Conservation (phyloP, 2,113 vertebrate species). For the Rhombomys opimus region DNA sequence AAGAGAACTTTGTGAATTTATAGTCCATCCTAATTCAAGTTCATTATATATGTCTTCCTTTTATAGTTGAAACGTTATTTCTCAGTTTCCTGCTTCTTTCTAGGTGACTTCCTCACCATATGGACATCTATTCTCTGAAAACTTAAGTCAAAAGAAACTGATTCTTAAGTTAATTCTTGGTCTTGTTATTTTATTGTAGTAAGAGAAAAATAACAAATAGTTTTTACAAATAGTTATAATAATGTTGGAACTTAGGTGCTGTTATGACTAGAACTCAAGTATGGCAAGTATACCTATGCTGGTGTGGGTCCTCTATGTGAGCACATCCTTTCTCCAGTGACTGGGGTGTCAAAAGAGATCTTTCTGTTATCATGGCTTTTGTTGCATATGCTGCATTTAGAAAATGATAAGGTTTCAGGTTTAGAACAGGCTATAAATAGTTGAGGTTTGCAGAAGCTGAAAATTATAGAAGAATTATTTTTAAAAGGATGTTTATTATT, state of each 20-base stretch:
- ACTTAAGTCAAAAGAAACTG: neutral
- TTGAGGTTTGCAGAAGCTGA: neutral
- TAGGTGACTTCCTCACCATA: neutral
- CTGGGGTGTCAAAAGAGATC: accelerated
- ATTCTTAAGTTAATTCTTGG: neutral
- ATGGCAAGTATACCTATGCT: neutral
- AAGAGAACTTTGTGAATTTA: neutral
- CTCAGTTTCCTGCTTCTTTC: neutral
- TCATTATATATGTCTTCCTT: neutral
- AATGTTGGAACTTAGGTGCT: no score
- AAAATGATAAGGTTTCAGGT: neutral
- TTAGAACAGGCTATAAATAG: neutral
- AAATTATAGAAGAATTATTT: neutral
- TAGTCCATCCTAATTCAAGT: neutral
- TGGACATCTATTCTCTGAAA: neutral
- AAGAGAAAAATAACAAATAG: neutral
- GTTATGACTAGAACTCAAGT: neutral
- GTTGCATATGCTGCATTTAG: neutral
- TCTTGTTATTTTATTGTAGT: neutral
- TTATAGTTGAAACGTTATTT: neutral
- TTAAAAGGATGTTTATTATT: no score
- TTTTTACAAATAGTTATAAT: neutral
- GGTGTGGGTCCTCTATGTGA: neutral
- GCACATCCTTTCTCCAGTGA: neutral
- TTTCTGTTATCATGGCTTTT: neutral